Conservation (phyloP, 2,888 invertebrate species). For the Agapostemon virescens region DNA sequence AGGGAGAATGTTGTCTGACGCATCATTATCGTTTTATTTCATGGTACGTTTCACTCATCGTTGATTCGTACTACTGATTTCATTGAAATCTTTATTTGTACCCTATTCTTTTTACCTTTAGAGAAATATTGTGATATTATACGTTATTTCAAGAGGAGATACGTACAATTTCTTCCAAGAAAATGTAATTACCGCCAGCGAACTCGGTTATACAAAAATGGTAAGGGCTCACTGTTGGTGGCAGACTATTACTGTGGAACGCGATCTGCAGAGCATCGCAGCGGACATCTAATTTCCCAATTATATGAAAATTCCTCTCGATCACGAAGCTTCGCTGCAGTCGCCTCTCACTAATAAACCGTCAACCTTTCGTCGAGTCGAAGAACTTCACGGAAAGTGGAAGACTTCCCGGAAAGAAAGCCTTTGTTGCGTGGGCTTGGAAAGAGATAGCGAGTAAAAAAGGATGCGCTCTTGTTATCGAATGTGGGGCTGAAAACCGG, state of each 20-base stretch:
- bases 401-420: neutral
- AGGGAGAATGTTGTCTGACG: too few relatives aligned
- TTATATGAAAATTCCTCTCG: neutral
- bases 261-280: neutral
- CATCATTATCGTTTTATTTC: neutral
- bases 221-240: neutral
- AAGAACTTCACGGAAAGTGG: neutral
- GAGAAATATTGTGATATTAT: neutral
- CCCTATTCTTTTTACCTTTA: neutral
- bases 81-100: neutral
- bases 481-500: neutral
- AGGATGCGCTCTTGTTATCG: neutral
- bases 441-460: neutral
- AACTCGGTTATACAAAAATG: neutral
- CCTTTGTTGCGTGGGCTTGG: neutral
- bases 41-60: neutral
- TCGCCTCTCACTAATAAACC: neutral
- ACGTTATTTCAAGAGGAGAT: neutral
- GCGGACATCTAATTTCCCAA: conserved; percentile 6
- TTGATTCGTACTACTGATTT: neutral
- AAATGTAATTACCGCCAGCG: neutral
- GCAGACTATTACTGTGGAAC: neutral
- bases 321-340: neutral
- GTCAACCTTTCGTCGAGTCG: neutral
- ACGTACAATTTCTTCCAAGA: neutral